Base-by-base conservation (phyloP, 2,113 vertebrate species). In the Rynchops niger region DNA sequence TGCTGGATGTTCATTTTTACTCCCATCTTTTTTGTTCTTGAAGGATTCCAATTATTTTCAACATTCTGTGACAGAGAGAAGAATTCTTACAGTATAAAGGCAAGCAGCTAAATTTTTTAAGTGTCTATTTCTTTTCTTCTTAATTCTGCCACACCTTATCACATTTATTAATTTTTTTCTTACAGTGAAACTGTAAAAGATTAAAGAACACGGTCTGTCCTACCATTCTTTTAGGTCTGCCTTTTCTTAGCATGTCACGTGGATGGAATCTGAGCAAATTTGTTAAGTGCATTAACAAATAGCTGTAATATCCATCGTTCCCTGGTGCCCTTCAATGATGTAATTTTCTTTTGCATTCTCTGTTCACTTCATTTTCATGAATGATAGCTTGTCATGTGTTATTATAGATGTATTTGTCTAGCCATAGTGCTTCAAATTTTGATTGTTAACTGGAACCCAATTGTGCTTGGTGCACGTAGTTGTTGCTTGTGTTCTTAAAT, bases 401-500 rank as follows among this genome's bases (percentile, higher is more conserved):
- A 49, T 69, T 91, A 56, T 50, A 62, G 30, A 42, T 36, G 12
- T 21, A 58, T 61, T 63, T 61, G 5, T 56, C 62, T 80, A 77
- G 88, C 26, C 14, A 59, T 8, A 65, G 21, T 30, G 17, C 14
- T 42, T 90, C 30, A 91, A 56, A 81, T 26, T 96, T 80, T 83
- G 30, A 23, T 65, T 83, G 34, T 69, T 94, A n/a, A 59, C 86
- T 86, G 27, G 53, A 89, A 81, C 13, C 20, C 49, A 11, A 30
- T n/a, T 81, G 63, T 73, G 30, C 58, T 73, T 0, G 0, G 18
- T 61, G 18, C 13, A 4, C 1, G 0, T 42, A 23, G 1, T 29
- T 71, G 6, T 34, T 71, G 3, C 7, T 74, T 65, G 22, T 55
- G 5, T 10, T 88, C 76, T 71, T 50, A 52, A 76, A 80, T 79